Evolutionary conservation across 2,797 vertebrate genomes (phyloP), one percentile per base, ranked within the genome.

Genomic region (Prunella strophiata): DNA sequence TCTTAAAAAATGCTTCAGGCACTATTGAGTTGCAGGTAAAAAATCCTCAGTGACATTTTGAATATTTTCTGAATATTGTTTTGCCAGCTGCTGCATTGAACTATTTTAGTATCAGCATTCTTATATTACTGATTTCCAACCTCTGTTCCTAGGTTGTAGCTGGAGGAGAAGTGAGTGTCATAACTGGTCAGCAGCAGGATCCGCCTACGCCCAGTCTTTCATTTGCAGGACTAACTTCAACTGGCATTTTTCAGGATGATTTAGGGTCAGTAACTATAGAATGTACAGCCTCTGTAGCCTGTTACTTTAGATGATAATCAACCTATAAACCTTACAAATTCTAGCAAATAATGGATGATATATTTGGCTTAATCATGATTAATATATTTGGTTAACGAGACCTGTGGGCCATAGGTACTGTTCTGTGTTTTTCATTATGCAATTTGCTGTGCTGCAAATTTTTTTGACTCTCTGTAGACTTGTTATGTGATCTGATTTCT

Each of bases 231-330:
- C 97, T 99, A 59, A 98, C 98, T 1, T 97, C 98, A 62, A 98
- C 98, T 96, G 98, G 98, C 96, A 99, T 99, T 93, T 99, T 99
- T 97, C 99, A 99, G 57, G 99, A 99, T 91, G 99, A 99, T 89
- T 98, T 99, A 55, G 98, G 99, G 99, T 99, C 95, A 58, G 97
- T 94, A 79, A 54, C 16, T 73, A 5, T 14, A 86, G 36, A 71
- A 68, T 34, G 22, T 40, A 15, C 27, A 66, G 25, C 3, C 6
- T 68, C 11, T 62, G 9, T 75, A 82, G 23, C 26, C 5, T 42
- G 10, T 63, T 85, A 52, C 9, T 93, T 73, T 54, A 38, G 9
- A 16, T 76, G 13, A 34, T 75, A 59, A 10, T 63, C 43, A 43
- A 5, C 8, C 22, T 75, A n/a, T 75, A 89, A 91, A 51, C 1